Evolutionary conservation across 1,140 invertebrate species (phyloP), one percentile per base, ranked within the genome.

Genomic region (Mylabris phalerata): DNA sequence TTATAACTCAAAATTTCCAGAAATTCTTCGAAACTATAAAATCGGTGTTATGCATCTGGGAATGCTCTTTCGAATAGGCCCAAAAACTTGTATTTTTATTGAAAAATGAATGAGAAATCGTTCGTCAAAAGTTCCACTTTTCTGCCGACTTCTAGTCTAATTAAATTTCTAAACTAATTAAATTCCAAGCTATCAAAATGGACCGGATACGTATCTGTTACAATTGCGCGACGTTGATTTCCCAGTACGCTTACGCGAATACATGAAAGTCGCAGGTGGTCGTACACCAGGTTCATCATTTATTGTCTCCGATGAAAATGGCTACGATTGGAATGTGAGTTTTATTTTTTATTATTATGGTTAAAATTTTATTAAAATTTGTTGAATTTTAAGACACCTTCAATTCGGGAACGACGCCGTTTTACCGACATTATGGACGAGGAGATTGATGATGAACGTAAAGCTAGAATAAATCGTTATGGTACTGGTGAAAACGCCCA

Each of bases 351-450:
- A 38, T 19, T 39, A 19, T 6, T 26, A 19, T 11, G 39, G 52
- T 27, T 43, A 38, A 9, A 41, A 43, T 39, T 52, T 55, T 38
- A 56, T 57, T 48, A 25, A 24, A 13, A 40, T 41, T 42, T 2
- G 24, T 26, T 1, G 3, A n/a, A 48, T 59, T 69, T 67, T 26
- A 66, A 92, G 88, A 84, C 90, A 0, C 91, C 92, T 4, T 83
- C 92, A 4, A 92, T 96, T 63, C 80, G 90, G 25, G 93, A 96
- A 76, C 78, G 93, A 55, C 84, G 93, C 57, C 84, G 92, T 46
- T 95, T 96, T 71, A 93, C 90, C 5, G 93, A 96, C 68, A 84
- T 96, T 1, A 95, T 95, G 92, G 93, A 96, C 72, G 93, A 96
- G 73, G 92, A 96, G 77, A 94, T 95, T 54, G 90, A 94, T 63